A percentile compares a stretch with the other conserved stretches of the same genome.
These are phyloP conservation scores for Catostylus mosaicus DNA, from an alignment of 30 jellyfish, hydroid and myxozoan genomes.

Conservation along the genomic window DNA sequence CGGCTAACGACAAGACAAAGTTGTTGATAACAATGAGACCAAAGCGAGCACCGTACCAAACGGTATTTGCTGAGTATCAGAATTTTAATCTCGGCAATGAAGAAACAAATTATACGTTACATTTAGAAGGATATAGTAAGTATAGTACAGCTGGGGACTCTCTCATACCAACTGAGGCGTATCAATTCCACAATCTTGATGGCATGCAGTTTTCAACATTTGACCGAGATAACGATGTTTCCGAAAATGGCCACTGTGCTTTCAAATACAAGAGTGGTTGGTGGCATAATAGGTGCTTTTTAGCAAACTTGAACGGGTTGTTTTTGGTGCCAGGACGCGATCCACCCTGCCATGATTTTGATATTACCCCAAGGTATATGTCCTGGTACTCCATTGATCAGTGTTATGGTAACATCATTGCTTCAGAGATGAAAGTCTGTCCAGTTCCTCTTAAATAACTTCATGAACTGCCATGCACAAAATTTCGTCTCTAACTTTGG, in stretches of 20 bases:
- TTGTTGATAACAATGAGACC: background rate
- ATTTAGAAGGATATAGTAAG: background rate
- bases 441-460: background rate
- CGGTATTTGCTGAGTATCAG: constrained; percentile 24
- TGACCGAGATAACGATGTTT: constrained; percentile 26
- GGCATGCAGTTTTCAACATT: constrained; percentile 16
- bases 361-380: background rate
- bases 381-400: constrained; percentile 14
- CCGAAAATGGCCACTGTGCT: constrained; percentile 25
- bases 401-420: background rate
- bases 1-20: background rate
- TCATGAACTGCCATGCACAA: no score
- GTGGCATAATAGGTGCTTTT: constrained; percentile 31
- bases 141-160: constrained; percentile 15
- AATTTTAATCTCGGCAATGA: constrained; percentile 6
- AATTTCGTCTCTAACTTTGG: no score
- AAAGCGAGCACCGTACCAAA: background rate
- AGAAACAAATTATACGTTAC: background rate
- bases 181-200: background rate
- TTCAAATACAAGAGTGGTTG: background rate
- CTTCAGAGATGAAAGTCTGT: constrained; percentile 12
- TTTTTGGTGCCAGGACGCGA: no score
- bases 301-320: constrained; percentile 13
- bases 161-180: background rate
- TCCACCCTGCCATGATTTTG: background rate